phyloP scores from a whole-genome alignment of 2,888 invertebrate genomes.

The Pheosia gnoma region DNA sequence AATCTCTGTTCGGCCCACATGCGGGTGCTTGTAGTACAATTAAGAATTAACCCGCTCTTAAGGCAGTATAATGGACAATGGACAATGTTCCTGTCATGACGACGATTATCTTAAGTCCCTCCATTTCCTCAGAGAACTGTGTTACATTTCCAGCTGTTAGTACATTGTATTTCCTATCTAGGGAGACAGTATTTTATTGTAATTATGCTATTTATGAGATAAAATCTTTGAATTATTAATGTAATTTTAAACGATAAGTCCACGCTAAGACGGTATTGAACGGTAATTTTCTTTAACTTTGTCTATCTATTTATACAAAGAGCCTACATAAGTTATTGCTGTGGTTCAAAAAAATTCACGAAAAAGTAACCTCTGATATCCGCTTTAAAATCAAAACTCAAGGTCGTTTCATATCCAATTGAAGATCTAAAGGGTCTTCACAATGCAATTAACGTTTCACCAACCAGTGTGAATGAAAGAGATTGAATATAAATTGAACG shows the following conservation, averaged over 20 bases:
- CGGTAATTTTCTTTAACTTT: too few relatives aligned
- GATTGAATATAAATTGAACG: constrained; percentile 17
- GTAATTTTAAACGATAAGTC: too few relatives aligned
- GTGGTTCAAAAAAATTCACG: too few relatives aligned
- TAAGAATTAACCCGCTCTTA: constrained; percentile 18
- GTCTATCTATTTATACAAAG: too few relatives aligned
- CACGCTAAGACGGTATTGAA: too few relatives aligned
- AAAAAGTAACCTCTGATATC: neutral
- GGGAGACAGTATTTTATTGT: neutral
- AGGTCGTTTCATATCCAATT: constrained; percentile 30
- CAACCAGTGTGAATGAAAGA: constrained; percentile 18
- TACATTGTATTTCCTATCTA: neutral
- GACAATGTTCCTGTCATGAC: constrained; percentile 13
- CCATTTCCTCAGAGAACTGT: neutral
- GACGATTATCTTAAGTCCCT: constrained; percentile 3
- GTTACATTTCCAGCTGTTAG: neutral
- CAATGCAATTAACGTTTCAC: constrained; percentile 38
- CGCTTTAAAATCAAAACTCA: constrained; percentile 24
- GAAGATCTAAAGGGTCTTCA: constrained; percentile 29
- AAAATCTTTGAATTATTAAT: too few relatives aligned
- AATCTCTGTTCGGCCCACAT: constrained; percentile 20
- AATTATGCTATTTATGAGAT: too few relatives aligned
- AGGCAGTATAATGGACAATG: constrained; percentile 14
- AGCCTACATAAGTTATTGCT: too few relatives aligned
- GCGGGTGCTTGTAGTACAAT: constrained; percentile 5